phyloP scores from a whole-genome alignment of 2,797 vertebrate species.

The Phalanger gymnotis region DNA sequence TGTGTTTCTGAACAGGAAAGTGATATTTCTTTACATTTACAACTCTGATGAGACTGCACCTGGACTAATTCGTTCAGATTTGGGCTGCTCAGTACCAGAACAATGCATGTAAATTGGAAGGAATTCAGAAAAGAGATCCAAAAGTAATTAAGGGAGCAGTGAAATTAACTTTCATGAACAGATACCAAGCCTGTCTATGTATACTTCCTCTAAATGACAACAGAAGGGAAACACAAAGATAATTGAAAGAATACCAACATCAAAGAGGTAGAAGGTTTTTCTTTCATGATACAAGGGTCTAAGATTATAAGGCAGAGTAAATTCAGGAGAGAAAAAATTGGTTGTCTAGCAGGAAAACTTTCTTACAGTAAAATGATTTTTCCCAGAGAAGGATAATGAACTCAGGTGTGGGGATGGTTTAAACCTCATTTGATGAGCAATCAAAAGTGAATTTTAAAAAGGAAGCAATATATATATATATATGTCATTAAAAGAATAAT shows the following conservation, averaged over 20 bases:
- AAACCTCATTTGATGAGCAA: conserved; percentile 25
- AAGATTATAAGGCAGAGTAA: conserved; percentile 64
- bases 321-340: conserved; percentile 58
- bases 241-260: conserved; percentile 68
- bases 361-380: conserved; percentile 64
- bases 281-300: conserved; percentile 58
- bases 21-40: background rate
- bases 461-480: background rate
- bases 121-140: conserved; percentile 48
- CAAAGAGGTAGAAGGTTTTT: conserved; percentile 63
- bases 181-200: conserved; percentile 57
- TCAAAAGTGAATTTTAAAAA: conserved; percentile 40
- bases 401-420: conserved; percentile 38
- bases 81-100: conserved; percentile 28
- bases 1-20: background rate
- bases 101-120: background rate
- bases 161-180: conserved; percentile 60
- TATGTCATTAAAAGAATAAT: background rate
- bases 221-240: conserved; percentile 69
- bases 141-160: conserved; percentile 61
- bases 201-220: conserved; percentile 70
- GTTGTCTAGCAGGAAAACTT: conserved; percentile 47
- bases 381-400: conserved; percentile 70
- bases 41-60: conserved; percentile 46
- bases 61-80: conserved; percentile 49